These are phyloP conservation scores for Lampropteryx suffumata DNA, from an alignment of 2,888 invertebrate species.

Conservation along the genomic window DNA sequence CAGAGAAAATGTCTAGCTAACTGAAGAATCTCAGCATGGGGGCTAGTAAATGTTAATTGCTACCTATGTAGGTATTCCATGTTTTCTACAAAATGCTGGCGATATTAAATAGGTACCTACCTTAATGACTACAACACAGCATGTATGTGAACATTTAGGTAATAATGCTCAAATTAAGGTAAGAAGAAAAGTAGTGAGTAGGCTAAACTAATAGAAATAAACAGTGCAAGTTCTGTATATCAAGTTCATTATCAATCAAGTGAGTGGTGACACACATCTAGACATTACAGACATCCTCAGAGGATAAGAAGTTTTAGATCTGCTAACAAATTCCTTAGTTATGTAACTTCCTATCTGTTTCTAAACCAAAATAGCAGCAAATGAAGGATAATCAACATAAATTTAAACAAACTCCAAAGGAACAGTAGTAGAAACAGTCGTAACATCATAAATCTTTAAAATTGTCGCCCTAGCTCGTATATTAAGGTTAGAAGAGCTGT, in stretches of 20 bases:
- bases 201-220: not conserved
- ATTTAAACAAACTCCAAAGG: not conserved
- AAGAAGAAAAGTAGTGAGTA: not conserved
- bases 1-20: too few relatives aligned
- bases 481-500: constrained; percentile 35
- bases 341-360: constrained; percentile 52
- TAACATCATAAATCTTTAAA: not conserved
- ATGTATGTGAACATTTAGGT: too few relatives aligned
- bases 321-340: constrained; percentile 61
- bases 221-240: constrained; percentile 1
- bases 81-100: too few relatives aligned
- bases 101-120: too few relatives aligned
- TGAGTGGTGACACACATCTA: constrained; percentile 15
- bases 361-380: not conserved
- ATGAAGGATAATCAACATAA: not conserved
- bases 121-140: not conserved
- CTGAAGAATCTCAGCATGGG: too few relatives aligned
- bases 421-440: not conserved
- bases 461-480: not conserved
- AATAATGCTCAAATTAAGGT: too few relatives aligned
- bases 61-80: not conserved
- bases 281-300: constrained; percentile 9
- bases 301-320: constrained; percentile 34
- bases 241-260: constrained; percentile 4
- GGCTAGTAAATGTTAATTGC: too few relatives aligned